Base-by-base conservation (phyloP, 2,888 invertebrate genomes). In the Caradrina kadenii region DNA sequence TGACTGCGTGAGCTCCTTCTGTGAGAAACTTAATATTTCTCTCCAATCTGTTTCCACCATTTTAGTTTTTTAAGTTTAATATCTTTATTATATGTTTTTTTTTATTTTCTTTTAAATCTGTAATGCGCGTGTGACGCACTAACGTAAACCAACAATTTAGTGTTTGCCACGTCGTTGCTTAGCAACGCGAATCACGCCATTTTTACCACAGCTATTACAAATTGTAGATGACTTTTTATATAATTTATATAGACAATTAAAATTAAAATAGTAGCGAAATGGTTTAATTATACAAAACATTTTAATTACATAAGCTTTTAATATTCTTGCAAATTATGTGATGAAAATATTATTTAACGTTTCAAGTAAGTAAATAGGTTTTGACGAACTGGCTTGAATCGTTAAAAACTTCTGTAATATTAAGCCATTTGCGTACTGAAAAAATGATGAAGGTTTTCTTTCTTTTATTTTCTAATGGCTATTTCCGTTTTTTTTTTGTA, bases 11-110 rank as follows among this genome's bases (percentile, higher is more conserved):
- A 97, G 88, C 73, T 96, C 96, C 73, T 94, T 95, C 70, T 96
- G 96, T 60, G 96, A 93, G 77, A 96, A 91, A 79, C 96, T 96
- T 60, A 96, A 84, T 81, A 97, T 94, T 89, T 96, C 95, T 77
- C 96, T 93, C 96, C 97, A 97, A 83, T 97, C 96, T 84, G 96
- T 96, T 68, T 96, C 96, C 42, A 93, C 91, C 93, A 93, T 95
- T 76, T 63, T 83, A 35, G 1, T 8, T 63, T 19, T 11, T 22
- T 10, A 79, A 87, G 26, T 50, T 68, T 72, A n/a, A n/a, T n/a
- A n/a, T 13, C 52, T 75, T 48, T 39, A 21, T n/a, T 62, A 52
- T 31, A 26, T 3, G 26, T 26, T 26, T 59, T 69, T n/a, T 10
- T 49, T 31, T 50, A 67, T 54, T 75, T 49, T 55, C 19, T 62